Evolutionary conservation across 2,888 invertebrate genomes (phyloP).

Genomic region (Mesochorus sp.): DNA sequence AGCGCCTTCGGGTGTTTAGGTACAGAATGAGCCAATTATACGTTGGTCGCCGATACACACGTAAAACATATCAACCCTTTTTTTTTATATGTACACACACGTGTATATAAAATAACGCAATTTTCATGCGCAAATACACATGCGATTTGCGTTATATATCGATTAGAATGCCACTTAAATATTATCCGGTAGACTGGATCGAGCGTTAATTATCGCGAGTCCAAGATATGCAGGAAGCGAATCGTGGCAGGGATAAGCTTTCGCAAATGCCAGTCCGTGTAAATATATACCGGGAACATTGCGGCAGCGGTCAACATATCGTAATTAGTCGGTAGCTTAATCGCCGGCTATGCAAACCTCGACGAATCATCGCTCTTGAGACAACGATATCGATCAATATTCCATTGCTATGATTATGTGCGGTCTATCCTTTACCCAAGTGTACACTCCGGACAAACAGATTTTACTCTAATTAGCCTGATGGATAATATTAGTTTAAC

Average conservation of each 20-base stretch:
- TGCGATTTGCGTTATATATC: neutral
- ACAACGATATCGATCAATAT: conserved; percentile 51
- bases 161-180: conserved; percentile 25
- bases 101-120: too few relatives aligned
- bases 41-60: neutral
- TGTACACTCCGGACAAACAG: conserved; percentile 17
- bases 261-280: neutral
- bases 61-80: neutral
- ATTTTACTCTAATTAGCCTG: conserved; percentile 21
- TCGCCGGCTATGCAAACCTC: conserved; percentile 44
- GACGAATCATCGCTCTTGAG: conserved; percentile 23
- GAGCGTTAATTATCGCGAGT: conserved; percentile 39
- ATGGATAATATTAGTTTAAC: conserved; percentile 15
- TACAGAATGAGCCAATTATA: conserved; percentile 50
- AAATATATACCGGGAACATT: conserved; percentile 2
- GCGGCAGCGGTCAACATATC: conserved; percentile 8
- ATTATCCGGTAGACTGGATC: conserved; percentile 14
- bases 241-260: conserved; percentile 8
- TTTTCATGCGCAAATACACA: neutral
- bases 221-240: conserved; percentile 5
- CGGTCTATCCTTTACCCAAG: neutral
- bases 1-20: conserved; percentile 38
- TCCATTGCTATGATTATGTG: conserved; percentile 9
- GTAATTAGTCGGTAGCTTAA: conserved; percentile 55
- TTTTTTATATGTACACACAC: neutral